Conservation (phyloP, 92 coral and sea anemone genomes). For the Metridium senile region DNA sequence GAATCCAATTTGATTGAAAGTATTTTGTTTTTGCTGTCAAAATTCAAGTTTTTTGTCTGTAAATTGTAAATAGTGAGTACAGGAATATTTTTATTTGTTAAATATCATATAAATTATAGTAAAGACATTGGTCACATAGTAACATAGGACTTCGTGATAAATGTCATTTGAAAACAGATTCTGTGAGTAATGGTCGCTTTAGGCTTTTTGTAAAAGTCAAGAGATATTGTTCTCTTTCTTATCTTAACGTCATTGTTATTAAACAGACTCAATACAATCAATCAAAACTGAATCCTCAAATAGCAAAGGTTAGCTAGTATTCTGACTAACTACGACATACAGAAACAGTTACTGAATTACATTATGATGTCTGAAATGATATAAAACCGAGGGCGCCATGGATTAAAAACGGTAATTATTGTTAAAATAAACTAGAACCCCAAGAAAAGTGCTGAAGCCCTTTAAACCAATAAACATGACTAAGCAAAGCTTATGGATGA, state of each 20-base stretch:
- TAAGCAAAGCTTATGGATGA: no score
- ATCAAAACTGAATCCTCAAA: not conserved
- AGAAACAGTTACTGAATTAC: not conserved
- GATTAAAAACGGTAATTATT: no score
- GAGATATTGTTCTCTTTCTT: not conserved
- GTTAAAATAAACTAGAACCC: no score
- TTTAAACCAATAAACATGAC: no score
- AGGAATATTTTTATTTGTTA: not conserved
- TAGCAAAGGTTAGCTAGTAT: not conserved
- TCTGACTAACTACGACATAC: no score
- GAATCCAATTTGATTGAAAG: conserved; percentile 16
- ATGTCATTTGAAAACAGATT: conserved; percentile 16
- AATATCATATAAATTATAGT: not conserved
- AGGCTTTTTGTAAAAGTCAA: not conserved
- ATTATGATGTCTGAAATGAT: no score
- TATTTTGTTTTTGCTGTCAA: conserved; percentile 2
- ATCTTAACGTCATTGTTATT: not conserved
- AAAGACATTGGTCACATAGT: not conserved
- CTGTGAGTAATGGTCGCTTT: conserved; percentile 11
- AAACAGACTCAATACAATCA: not conserved
- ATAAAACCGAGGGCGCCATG: no score
- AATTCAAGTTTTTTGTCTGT: conserved; percentile 18
- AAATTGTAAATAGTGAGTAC: conserved; percentile 12
- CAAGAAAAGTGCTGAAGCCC: no score
- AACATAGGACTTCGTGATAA: not conserved